These are phyloP conservation scores for Danaus melanippus DNA, from an alignment of 1,140 invertebrate species.

Conservation along the genomic window DNA sequence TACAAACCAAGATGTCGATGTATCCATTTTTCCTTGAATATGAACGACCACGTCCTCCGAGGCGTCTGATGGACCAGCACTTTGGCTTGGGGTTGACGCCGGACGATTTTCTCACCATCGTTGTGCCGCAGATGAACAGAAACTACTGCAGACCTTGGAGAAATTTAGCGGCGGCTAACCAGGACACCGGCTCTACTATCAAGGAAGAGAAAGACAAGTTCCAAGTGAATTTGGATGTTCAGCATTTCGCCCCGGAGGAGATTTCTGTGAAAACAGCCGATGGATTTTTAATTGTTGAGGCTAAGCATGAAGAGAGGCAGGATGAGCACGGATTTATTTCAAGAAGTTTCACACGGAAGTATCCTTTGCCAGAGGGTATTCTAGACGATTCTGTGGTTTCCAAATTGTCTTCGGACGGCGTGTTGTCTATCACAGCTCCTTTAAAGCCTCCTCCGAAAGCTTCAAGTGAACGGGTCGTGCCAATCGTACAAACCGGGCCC, in stretches of 20 bases:
- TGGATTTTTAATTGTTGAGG: slow-evolving; percentile 77
- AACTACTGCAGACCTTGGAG: slow-evolving; percentile 41
- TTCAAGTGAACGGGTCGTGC: slow-evolving; percentile 73
- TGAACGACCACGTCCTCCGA: slow-evolving; percentile 18
- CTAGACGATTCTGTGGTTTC: slow-evolving; percentile 77
- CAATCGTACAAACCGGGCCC: slow-evolving; percentile 76
- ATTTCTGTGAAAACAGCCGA: slow-evolving; percentile 86
- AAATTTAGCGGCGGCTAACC: slow-evolving; percentile 31
- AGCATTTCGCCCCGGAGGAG: slow-evolving; percentile 78
- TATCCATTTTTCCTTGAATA: slow-evolving; percentile 36
- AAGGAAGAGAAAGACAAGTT: slow-evolving; percentile 60
- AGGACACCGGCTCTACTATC: slow-evolving; percentile 36
- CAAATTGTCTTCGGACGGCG: slow-evolving; percentile 81
- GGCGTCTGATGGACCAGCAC: slow-evolving; percentile 37
- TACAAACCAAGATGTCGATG: slow-evolving; percentile 31
- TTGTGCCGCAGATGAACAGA: slow-evolving; percentile 29
- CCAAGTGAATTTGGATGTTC: slow-evolving; percentile 83
- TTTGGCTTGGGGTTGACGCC: slow-evolving; percentile 43
- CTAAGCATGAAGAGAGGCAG: slow-evolving; percentile 81
- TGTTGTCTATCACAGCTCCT: slow-evolving; percentile 78
- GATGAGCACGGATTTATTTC: slow-evolving; percentile 83
- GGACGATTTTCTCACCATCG: slow-evolving; percentile 37
- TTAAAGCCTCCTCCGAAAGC: slow-evolving; percentile 69
- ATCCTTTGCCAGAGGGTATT: slow-evolving; percentile 79
- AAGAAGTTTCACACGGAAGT: slow-evolving; percentile 79